Evolutionary conservation across 2,888 invertebrate genomes (phyloP).

Genomic region (Brenthis daphne): DNA sequence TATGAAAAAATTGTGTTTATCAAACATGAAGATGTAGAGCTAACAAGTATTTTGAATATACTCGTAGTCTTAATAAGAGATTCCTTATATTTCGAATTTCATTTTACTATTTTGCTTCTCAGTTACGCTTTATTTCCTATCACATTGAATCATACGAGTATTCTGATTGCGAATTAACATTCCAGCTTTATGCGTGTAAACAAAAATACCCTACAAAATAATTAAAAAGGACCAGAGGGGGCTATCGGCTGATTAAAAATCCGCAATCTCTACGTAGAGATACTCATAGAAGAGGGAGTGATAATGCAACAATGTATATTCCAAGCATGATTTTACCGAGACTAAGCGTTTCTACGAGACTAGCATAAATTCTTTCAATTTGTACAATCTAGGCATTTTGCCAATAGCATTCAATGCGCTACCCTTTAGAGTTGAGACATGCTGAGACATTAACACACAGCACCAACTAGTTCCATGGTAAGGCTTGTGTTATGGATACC

Average conservation of each 20-base stretch:
- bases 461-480: too few relatives aligned
- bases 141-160: too few relatives aligned
- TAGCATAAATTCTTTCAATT: slow-evolving; percentile 15
- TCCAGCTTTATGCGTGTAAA: background rate
- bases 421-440: slow-evolving; percentile 8
- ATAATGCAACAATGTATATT: slow-evolving; percentile 14
- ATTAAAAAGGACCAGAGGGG: slow-evolving; percentile 12
- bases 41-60: too few relatives aligned
- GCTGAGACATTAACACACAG: too few relatives aligned
- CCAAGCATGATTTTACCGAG: slow-evolving; percentile 5
- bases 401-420: slow-evolving; percentile 32
- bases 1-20: too few relatives aligned
- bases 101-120: too few relatives aligned
- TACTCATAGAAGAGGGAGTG: slow-evolving; percentile 1
- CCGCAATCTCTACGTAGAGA: slow-evolving; percentile 4
- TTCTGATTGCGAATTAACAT: too few relatives aligned
- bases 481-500: too few relatives aligned
- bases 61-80: too few relatives aligned
- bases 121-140: too few relatives aligned
- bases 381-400: slow-evolving; percentile 21
- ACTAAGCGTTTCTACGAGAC: slow-evolving; percentile 12
- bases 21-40: too few relatives aligned
- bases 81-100: too few relatives aligned
- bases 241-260: slow-evolving; percentile 11
- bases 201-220: slow-evolving; percentile 7